Evolutionary conservation across 1,140 invertebrate genomes (phyloP).

Genomic region (Semibalanus balanoides): DNA sequence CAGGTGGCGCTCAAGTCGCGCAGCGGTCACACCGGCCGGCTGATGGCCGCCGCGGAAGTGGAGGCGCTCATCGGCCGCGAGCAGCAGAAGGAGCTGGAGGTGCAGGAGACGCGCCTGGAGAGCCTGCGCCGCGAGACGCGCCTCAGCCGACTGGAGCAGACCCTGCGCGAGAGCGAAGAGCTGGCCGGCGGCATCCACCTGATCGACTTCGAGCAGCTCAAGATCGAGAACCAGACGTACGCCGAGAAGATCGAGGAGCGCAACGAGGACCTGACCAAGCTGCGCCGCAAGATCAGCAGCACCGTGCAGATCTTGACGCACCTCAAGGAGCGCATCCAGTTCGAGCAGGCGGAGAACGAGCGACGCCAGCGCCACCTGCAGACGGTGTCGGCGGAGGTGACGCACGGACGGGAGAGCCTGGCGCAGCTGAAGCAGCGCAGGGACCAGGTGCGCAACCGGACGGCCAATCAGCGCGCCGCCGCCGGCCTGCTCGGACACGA

Average conservation of each 20-base stretch:
- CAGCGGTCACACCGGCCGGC: not conserved
- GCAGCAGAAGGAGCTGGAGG: not conserved
- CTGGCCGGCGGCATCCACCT: not conserved
- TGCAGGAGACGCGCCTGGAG: not conserved
- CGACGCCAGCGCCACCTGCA: not conserved
- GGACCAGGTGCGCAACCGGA: not conserved
- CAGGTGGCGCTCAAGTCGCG: not conserved
- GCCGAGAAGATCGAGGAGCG: not conserved
- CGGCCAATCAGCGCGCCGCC: not conserved
- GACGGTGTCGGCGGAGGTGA: not conserved
- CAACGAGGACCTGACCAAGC: not conserved
- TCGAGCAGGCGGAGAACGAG: not conserved
- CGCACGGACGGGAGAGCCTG: not conserved
- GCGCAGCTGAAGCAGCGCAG: not conserved
- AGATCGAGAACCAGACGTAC: not conserved
- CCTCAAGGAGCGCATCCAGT: not conserved
- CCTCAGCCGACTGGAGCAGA: not conserved
- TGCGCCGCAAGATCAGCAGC: not conserved
- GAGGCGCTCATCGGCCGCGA: not conserved
- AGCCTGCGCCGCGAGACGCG: not conserved
- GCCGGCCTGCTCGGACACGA: not conserved
- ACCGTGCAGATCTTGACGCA: not conserved
- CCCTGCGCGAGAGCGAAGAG: not conserved
- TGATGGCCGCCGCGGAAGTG: not conserved
- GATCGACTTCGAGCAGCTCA: conserved; percentile 1